A percentile compares a stretch with the other conserved stretches of the same genome.
Evolutionary conservation across 2,113 vertebrate genomes (phyloP).

Genomic region (Pampusana beccarii): DNA sequence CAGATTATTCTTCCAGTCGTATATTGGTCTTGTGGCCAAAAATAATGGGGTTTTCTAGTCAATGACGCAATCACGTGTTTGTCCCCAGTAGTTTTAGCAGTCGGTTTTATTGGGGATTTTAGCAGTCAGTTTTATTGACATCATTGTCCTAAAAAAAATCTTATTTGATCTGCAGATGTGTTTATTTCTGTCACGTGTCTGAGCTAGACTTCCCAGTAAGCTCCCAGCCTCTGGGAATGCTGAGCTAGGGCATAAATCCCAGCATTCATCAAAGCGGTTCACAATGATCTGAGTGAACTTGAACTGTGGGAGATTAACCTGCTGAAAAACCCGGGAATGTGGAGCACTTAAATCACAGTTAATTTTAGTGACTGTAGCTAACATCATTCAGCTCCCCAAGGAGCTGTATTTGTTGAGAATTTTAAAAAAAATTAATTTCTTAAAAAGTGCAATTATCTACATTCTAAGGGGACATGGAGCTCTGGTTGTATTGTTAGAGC

Average conservation of each 20-base stretch:
- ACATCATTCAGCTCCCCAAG: not conserved
- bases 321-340: not conserved
- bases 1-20: not conserved
- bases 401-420: not conserved
- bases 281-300: not conserved
- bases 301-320: not conserved
- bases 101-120: not conserved
- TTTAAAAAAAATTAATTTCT: not conserved
- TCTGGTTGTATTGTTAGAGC: not conserved
- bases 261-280: not conserved
- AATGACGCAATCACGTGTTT: fast-evolving
- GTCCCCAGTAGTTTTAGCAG: not conserved
- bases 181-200: not conserved
- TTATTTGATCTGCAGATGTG: not conserved
- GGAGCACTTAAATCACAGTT: not conserved
- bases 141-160: not conserved
- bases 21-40: not conserved
- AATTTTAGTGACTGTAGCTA: not conserved
- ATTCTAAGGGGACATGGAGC: not conserved
- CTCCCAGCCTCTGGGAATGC: not conserved
- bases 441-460: not conserved
- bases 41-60: not conserved
- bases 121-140: not conserved
- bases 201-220: not conserved
- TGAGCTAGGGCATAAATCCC: not conserved